phyloP scores from a whole-genome alignment of 2,797 vertebrate species.

The Poeciliopsis paucimaculata region DNA sequence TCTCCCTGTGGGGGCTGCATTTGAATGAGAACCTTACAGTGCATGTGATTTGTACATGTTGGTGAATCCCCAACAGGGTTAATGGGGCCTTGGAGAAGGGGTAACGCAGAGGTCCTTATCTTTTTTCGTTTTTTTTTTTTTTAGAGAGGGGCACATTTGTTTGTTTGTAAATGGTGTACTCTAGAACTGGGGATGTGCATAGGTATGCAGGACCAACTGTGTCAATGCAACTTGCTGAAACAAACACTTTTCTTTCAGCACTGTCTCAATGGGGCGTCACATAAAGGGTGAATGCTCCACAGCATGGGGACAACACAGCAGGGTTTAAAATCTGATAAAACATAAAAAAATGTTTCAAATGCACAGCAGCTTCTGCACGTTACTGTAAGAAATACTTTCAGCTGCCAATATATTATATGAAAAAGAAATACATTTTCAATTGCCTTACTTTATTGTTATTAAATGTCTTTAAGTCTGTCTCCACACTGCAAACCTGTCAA shows the following conservation, averaged over 20 bases:
- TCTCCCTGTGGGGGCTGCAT: constrained; percentile 58
- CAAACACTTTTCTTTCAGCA: constrained; percentile 76
- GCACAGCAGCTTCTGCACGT: not conserved
- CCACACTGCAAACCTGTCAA: not conserved
- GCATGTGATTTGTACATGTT: constrained; percentile 55
- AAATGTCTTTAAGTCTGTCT: not conserved
- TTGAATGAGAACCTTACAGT: constrained; percentile 61
- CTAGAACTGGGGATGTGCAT: constrained; percentile 80
- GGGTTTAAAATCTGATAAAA: constrained; percentile 21
- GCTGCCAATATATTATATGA: not conserved
- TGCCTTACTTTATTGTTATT: not conserved
- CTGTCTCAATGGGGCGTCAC: constrained; percentile 44
- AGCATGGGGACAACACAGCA: constrained; percentile 16
- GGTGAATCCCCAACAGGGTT: constrained; percentile 17
- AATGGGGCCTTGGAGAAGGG: constrained; percentile 43
- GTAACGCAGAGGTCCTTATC: constrained; percentile 36
- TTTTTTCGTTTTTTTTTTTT: constrained; percentile 50
- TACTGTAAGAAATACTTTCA: not conserved
- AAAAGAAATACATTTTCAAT: not conserved
- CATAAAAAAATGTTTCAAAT: not conserved
- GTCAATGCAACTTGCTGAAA: constrained; percentile 83
- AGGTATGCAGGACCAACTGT: constrained; percentile 74
- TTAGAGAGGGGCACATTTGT: constrained; percentile 56
- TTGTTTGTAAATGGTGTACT: constrained; percentile 75
- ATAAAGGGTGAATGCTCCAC: constrained; percentile 50